Conservation (phyloP, 2,797 vertebrate genomes). For the Crocidura indochinensis region DNA sequence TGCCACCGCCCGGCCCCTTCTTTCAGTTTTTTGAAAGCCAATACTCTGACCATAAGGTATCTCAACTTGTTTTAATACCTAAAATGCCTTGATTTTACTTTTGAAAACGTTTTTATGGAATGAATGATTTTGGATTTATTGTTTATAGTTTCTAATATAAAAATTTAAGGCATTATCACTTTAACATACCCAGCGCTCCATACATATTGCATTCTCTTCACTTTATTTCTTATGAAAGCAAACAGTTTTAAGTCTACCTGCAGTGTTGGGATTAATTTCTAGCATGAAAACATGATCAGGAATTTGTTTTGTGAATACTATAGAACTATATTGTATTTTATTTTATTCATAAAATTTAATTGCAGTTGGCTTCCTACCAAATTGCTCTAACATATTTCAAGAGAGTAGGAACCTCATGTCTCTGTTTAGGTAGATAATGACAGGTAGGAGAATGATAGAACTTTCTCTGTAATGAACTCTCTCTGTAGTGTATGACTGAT, state of each 20-base stretch:
- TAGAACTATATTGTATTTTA: neutral
- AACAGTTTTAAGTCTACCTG: neutral
- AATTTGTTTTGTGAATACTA: neutral
- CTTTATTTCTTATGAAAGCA: neutral
- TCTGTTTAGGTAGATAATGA: neutral
- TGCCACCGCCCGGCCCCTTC: no score
- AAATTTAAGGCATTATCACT: neutral
- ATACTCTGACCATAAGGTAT: neutral
- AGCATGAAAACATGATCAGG: neutral
- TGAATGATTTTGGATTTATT: neutral
- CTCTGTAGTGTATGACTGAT: neutral
- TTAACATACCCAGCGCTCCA: neutral
- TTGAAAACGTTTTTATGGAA: neutral
- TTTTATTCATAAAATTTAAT: neutral
- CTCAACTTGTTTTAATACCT: neutral
- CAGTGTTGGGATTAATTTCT: neutral
- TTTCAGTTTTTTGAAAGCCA: constrained; percentile 16
- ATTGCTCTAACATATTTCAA: neutral
- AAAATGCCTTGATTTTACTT: no score
- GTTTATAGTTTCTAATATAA: neutral
- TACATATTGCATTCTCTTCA: neutral
- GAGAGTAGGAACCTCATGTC: neutral
- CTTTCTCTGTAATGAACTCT: neutral
- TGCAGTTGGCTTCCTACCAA: neutral
- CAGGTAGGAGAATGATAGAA: neutral